Evolutionary conservation across 1,140 invertebrate genomes (phyloP).

Genomic region (Psix sp.): DNA sequence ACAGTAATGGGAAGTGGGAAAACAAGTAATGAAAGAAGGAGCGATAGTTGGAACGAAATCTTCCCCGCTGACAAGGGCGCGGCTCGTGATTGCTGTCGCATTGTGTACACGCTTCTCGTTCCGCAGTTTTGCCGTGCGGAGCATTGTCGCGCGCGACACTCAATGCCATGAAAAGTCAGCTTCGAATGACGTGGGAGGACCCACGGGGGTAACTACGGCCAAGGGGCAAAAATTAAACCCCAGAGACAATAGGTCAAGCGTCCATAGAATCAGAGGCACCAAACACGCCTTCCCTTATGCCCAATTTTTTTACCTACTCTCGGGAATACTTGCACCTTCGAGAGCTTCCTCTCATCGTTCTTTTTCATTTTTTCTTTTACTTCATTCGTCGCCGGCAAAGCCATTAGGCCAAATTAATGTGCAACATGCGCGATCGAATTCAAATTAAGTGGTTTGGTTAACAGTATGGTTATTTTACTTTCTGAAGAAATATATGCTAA

Average conservation of each 20-base stretch:
- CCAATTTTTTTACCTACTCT: slow-evolving; percentile 39
- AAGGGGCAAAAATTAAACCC: slow-evolving; percentile 74
- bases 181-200: slow-evolving; percentile 69
- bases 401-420: not conserved
- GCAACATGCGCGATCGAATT: too few relatives aligned
- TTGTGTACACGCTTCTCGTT: slow-evolving; percentile 68
- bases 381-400: not conserved
- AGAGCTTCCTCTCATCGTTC: not conserved
- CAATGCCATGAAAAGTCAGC: slow-evolving; percentile 64
- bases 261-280: slow-evolving; percentile 72
- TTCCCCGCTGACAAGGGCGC: slow-evolving; percentile 74
- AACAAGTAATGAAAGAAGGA: slow-evolving; percentile 53
- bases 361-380: not conserved
- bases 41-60: slow-evolving; percentile 47
- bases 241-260: slow-evolving; percentile 77
- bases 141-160: slow-evolving; percentile 67
- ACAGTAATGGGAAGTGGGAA: slow-evolving; percentile 54
- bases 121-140: slow-evolving; percentile 59
- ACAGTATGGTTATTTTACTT: too few relatives aligned
- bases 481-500: too few relatives aligned
- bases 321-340: not conserved
- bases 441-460: too few relatives aligned
- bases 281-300: slow-evolving; percentile 73
- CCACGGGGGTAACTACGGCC: slow-evolving; percentile 55
- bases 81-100: slow-evolving; percentile 76